Evolutionary conservation across 2,888 invertebrate genomes (phyloP).

Genomic region (Baccha elongata): DNA sequence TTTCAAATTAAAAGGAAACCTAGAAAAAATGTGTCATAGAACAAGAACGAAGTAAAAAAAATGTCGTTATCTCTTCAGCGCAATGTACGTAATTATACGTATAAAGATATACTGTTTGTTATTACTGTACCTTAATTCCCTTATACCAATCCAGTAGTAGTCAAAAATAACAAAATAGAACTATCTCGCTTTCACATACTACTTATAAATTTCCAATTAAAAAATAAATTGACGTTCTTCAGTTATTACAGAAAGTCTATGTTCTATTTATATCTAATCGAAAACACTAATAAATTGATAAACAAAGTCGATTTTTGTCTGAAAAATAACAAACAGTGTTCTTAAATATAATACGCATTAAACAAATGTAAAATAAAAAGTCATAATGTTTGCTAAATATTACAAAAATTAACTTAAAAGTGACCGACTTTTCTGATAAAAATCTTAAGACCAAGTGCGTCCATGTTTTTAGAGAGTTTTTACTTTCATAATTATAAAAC

Average conservation of each 20-base stretch:
- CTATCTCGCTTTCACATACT: slow-evolving; percentile 40
- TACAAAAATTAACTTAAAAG: slow-evolving; percentile 27
- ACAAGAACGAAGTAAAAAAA: no score
- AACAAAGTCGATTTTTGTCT: slow-evolving; percentile 44
- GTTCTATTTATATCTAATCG: slow-evolving; percentile 52
- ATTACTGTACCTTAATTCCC: slow-evolving; percentile 30
- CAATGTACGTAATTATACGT: no score
- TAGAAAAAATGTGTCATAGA: no score
- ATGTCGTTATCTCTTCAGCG: no score
- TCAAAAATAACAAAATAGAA: background rate
- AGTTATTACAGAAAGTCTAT: slow-evolving; percentile 13
- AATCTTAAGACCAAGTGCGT: slow-evolving; percentile 2
- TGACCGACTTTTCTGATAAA: slow-evolving; percentile 35
- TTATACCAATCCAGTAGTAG: slow-evolving; percentile 43
- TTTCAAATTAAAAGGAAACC: no score
- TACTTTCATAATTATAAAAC: background rate
- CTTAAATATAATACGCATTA: background rate
- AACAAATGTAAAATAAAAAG: background rate
- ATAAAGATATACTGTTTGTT: background rate
- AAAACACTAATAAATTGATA: slow-evolving; percentile 56
- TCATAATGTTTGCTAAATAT: background rate
- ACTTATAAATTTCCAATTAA: slow-evolving; percentile 30
- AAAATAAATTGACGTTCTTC: slow-evolving; percentile 32
- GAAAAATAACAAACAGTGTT: slow-evolving; percentile 4
- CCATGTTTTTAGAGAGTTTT: slow-evolving; percentile 9